Base-by-base conservation (phyloP, 2,113 vertebrate genomes). In the Silurus glanis region DNA sequence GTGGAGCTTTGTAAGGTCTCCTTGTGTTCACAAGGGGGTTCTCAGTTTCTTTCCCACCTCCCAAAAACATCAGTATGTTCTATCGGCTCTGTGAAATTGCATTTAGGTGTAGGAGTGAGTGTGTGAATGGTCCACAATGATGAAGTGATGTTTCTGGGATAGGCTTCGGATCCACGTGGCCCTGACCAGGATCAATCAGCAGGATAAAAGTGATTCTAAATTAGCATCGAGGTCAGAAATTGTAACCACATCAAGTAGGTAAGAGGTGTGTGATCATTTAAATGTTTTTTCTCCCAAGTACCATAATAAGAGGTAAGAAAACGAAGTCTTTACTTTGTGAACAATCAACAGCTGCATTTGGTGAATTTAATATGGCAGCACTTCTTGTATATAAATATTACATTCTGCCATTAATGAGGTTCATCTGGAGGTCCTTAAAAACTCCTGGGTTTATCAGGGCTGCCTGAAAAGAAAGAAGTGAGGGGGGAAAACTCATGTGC, bases 361-460 rank as follows among this genome's bases (percentile, higher is more conserved):
- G n/a, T 47, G 55, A 8, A 47, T 19, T 25, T 10, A 19, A 53
- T 28, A 1, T 74, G n/a, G 23, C 28, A 56, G 19, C 47, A 67
- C 4, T 47, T 0, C 45, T 51, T 0, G 0, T 13, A 47, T 17
- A n/a, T 71, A 6, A 13, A 51, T 55, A 25, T 83, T 59, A 91
- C 25, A 88, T 83, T 51, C 47, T 83, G 55, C 82, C 61, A 14
- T 72, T 58, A 16, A 25, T 59, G 66, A 86, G 58, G 37, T 88
- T 87, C 79, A 53, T 81, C 53, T 89, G 89, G 4, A 91, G 86
- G 6, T 80, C 62, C 37, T 80, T 82, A 56, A 83, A 89, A 21
- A 90, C 80, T 49, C 8, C 53, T 17, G 83, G 78, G 69, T 88
- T 82, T 13, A 89, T 72, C 76, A 66, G 67, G 21, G 67, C 87